Conservation (phyloP, 2,113 vertebrate species). For the Neodon shergylaensis region DNA sequence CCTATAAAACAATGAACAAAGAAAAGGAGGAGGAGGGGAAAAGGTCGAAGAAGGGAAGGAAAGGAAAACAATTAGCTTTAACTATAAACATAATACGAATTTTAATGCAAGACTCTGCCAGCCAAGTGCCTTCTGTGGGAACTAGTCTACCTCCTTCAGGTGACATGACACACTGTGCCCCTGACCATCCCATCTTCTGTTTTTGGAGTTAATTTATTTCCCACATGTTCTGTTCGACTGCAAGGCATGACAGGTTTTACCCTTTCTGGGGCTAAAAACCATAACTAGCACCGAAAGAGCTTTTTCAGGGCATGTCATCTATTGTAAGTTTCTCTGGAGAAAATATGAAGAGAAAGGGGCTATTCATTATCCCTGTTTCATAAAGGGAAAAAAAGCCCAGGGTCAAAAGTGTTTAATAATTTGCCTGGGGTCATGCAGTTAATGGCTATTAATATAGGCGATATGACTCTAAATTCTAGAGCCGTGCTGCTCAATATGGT, state of each 20-base stretch:
- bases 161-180: background rate
- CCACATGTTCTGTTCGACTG: background rate
- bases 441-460: constrained; percentile 33
- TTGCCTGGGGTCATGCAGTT: background rate
- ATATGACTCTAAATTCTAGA: constrained; percentile 42
- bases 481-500: background rate
- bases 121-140: background rate
- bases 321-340: constrained; percentile 20
- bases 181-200: background rate
- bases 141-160: background rate
- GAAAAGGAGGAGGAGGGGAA: too few relatives aligned
- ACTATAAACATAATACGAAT: background rate
- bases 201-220: background rate
- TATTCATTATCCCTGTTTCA: constrained; percentile 32
- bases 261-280: constrained; percentile 7
- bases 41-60: background rate
- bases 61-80: background rate
- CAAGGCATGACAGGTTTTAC: background rate
- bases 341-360: constrained; percentile 3
- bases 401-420: constrained; percentile 26
- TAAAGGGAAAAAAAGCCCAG: constrained; percentile 15
- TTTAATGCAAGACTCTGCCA: constrained; percentile 6
- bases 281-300: background rate
- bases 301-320: background rate
- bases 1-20: background rate